Conservation (phyloP, 2,113 vertebrate genomes). For the Catharus minimus region DNA sequence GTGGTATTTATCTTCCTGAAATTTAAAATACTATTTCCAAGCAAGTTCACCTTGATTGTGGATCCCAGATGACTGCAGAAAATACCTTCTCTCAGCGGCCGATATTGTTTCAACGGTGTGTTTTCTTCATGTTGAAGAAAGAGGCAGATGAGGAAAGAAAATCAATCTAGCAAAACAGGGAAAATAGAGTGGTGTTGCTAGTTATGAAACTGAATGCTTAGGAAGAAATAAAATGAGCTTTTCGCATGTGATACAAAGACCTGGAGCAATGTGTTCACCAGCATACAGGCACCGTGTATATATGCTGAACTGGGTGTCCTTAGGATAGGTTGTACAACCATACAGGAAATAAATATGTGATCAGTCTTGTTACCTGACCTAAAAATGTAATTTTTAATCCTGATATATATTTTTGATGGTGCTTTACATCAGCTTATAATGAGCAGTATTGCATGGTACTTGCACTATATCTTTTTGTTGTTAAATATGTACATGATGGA, state of each 20-base stretch:
- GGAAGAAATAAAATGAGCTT: not conserved
- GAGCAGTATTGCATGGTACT: not conserved
- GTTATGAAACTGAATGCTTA: not conserved
- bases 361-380: slow-evolving; percentile 10
- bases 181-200: not conserved
- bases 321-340: not conserved
- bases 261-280: not conserved
- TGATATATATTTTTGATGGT: slow-evolving; percentile 40
- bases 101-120: not conserved
- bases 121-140: not conserved
- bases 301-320: not conserved
- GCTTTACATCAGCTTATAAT: slow-evolving; percentile 46
- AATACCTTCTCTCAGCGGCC: not conserved
- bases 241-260: not conserved
- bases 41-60: not conserved
- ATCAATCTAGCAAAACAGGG: not conserved
- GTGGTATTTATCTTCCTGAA: not conserved
- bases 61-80: not conserved
- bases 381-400: slow-evolving; percentile 26
- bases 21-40: not conserved
- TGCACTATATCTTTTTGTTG: slow-evolving; percentile 28
- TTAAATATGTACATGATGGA: slow-evolving; percentile 1
- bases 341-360: slow-evolving; percentile 16
- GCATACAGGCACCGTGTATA: not conserved
- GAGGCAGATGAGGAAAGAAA: not conserved